Evolutionary conservation across 2,888 invertebrate genomes (phyloP), one percentile per base, ranked within the genome.

Genomic region (Ectemnius cavifrons): DNA sequence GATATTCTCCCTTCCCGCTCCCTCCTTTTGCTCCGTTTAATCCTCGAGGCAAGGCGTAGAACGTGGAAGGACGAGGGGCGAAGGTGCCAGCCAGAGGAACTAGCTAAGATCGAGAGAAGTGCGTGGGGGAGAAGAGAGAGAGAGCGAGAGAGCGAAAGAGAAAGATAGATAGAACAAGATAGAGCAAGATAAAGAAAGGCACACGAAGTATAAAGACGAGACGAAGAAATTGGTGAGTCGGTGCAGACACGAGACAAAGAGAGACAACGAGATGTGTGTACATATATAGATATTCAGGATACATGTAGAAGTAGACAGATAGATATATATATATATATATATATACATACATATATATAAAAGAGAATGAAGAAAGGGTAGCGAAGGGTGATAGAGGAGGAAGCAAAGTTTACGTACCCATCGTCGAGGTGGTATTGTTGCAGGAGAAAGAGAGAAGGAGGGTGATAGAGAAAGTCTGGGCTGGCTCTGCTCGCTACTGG

Each of bases 361-460:
- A 4, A 49, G 16, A 14, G 16, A 49, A n/a, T 14, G 49, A 49
- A 49, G 4, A 49, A 49, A 49, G 23, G 23, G 23, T 23, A 23
- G 23, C 23, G 23, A 58, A 8, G 14, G 3, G 27, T 23, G 8
- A 13, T 6, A 27, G 27, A 58, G 23, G 57, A 27, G 27, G 27
- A 58, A 58, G 18, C 6, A 8, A 20, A 23, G 8, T 58, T 14
- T 58, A 58, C 58, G 27, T 58, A 58, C 58, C 58, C 58, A 58
- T 58, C 58, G 23, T 58, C 20, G 23, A 8, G 27, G 27, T 6
- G 58, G 58, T 13, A 27, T 58, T 2, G 61, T 58, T 18, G 61
- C 37, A 18, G 20, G 66, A 18, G 20, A 71, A 67, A 66, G 46
- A 13, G 59, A 16, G 47, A 47, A 47, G 52, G 52, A 52, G 16